Evolutionary conservation across 2,797 vertebrate genomes (phyloP).

Genomic region (Pampus argenteus): DNA sequence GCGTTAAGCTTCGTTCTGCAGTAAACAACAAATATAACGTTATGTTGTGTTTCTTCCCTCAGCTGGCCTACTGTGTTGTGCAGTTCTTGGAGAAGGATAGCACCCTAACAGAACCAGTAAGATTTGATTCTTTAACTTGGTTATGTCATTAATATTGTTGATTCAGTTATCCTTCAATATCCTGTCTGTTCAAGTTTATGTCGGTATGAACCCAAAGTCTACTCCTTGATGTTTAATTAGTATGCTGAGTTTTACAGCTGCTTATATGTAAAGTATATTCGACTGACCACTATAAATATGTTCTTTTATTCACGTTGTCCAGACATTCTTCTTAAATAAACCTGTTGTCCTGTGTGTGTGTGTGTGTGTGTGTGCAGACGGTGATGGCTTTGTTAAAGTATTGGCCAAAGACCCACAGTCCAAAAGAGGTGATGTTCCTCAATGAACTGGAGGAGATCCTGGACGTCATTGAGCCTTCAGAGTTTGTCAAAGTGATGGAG

Average conservation of each 20-base stretch:
- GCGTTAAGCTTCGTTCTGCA: background rate
- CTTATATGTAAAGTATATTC: background rate
- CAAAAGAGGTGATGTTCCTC: constrained; percentile 99
- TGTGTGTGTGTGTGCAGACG: constrained; percentile 81
- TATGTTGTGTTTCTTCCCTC: background rate
- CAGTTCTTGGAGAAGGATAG: constrained; percentile 99
- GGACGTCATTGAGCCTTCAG: constrained; percentile 97
- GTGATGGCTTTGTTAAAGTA: constrained; percentile 98
- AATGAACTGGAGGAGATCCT: constrained; percentile 98
- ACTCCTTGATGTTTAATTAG: background rate
- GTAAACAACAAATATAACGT: background rate
- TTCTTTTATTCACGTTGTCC: no score
- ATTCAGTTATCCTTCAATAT: constrained; percentile 10
- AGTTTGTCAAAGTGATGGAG: constrained; percentile 99
- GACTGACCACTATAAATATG: background rate
- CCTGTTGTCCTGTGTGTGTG: background rate
- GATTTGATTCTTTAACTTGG: constrained; percentile 48
- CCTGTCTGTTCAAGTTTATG: constrained; percentile 1
- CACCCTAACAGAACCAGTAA: constrained; percentile 98
- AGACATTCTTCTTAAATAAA: background rate
- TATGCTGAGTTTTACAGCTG: background rate
- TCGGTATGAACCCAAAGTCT: background rate
- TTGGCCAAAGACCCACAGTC: constrained; percentile 99
- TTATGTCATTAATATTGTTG: constrained; percentile 5
- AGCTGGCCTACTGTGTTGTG: constrained; percentile 99